Evolutionary conservation across 2,113 vertebrate species (phyloP).

Genomic region (Lipophrys pholis): DNA sequence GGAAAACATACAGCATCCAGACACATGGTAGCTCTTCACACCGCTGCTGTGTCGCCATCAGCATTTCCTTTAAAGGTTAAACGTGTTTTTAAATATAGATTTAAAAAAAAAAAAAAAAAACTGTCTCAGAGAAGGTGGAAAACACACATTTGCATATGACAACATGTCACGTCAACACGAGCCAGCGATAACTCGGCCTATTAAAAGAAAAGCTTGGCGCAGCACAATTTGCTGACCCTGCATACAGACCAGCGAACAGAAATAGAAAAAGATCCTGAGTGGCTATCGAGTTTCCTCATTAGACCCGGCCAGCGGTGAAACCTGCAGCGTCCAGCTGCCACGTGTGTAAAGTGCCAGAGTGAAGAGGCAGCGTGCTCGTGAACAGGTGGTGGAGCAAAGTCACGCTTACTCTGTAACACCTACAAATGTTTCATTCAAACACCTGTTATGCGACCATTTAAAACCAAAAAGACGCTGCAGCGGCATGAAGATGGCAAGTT

Average conservation of each 20-base stretch:
- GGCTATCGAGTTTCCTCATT: slow-evolving; percentile 22
- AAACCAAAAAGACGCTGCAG: too few species aligned
- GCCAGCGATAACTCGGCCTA: not conserved
- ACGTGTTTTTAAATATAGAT: too few species aligned
- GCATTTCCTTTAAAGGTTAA: not conserved
- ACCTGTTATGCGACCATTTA: too few species aligned
- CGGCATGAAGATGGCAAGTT: too few species aligned
- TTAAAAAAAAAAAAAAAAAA: too few species aligned
- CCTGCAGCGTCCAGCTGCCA: slow-evolving; percentile 2
- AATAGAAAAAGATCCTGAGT: slow-evolving; percentile 21
- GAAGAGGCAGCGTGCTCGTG: not conserved
- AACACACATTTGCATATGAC: slow-evolving; percentile 14
- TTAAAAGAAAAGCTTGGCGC: slow-evolving; percentile 20
- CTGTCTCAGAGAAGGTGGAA: not conserved
- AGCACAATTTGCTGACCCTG: slow-evolving; percentile 4
- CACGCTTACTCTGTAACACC: too few species aligned
- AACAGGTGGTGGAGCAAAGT: not conserved
- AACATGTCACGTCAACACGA: not conserved
- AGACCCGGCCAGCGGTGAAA: slow-evolving; percentile 3
- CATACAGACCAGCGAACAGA: slow-evolving; percentile 22
- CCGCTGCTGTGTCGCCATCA: not conserved
- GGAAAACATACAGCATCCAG: not conserved
- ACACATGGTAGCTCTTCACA: not conserved
- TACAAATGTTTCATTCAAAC: too few species aligned
- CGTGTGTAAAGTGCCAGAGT: not conserved